Evolutionary conservation across 2,888 invertebrate genomes (phyloP).

Genomic region (Micoletzkya japonica): DNA sequence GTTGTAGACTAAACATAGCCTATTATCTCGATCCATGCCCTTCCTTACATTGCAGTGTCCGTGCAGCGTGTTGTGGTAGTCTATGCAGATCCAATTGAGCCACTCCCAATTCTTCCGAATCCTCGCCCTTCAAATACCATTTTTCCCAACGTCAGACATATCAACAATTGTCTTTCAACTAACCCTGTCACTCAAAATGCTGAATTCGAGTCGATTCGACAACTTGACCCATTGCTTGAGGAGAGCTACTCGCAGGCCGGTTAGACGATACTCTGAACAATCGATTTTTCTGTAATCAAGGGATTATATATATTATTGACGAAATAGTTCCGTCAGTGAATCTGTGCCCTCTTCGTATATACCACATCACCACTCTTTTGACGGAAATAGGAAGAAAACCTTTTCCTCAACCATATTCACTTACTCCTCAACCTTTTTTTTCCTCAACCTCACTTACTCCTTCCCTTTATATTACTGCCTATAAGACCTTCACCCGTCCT

Average conservation of each 20-base stretch:
- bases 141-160: background rate
- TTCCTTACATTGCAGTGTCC: slow-evolving; percentile 11
- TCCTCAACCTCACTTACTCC: too few relatives aligned
- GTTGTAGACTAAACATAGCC: background rate
- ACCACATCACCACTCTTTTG: too few relatives aligned
- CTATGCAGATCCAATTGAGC: slow-evolving; percentile 44
- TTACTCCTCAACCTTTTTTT: too few relatives aligned
- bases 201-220: slow-evolving; percentile 49
- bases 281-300: background rate
- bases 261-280: slow-evolving; percentile 49
- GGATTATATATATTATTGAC: background rate
- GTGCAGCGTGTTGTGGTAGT: slow-evolving; percentile 28
- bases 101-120: slow-evolving; percentile 52
- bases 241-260: slow-evolving; percentile 44
- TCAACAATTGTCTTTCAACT: slow-evolving; percentile 19
- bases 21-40: background rate
- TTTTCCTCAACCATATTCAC: too few relatives aligned
- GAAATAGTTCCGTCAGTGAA: too few relatives aligned
- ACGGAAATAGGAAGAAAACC: too few relatives aligned
- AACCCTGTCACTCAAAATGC: slow-evolving; percentile 43
- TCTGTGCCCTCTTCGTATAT: too few relatives aligned
- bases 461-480: too few relatives aligned
- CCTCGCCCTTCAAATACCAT: slow-evolving; percentile 26
- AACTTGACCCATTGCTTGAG: slow-evolving; percentile 55
- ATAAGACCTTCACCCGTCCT: too few relatives aligned